Evolutionary conservation across 2,888 invertebrate species (phyloP).

Genomic region (Hesperia comma): DNA sequence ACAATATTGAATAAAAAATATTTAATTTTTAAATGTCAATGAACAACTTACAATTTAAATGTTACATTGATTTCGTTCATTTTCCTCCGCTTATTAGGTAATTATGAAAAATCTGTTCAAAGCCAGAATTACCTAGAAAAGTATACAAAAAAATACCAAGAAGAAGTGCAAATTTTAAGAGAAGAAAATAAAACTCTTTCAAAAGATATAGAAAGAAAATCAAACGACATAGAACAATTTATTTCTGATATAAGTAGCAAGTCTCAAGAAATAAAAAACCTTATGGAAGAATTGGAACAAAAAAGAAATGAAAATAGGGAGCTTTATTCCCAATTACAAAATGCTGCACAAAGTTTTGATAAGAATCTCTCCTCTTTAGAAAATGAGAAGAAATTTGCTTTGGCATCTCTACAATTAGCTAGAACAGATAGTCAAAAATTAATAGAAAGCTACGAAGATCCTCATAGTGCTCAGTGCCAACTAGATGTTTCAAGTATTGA

Average conservation of each 20-base stretch:
- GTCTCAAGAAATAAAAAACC: slow-evolving; percentile 59
- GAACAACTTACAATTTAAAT: too few relatives aligned
- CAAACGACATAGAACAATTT: slow-evolving; percentile 59
- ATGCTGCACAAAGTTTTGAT: slow-evolving; percentile 53
- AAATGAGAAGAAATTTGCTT: slow-evolving; percentile 57
- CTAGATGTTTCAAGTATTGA: slow-evolving; percentile 15
- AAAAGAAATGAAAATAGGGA: slow-evolving; percentile 55
- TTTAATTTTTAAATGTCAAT: too few relatives aligned
- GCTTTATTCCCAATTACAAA: slow-evolving; percentile 53
- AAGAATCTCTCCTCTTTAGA: slow-evolving; percentile 52
- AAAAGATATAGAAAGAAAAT: slow-evolving; percentile 57
- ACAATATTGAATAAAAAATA: too few relatives aligned
- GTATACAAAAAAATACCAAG: slow-evolving; percentile 54
- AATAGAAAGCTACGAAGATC: slow-evolving; percentile 44
- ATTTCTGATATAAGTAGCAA: slow-evolving; percentile 56
- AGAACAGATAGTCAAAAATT: slow-evolving; percentile 66
- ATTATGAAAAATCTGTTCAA: slow-evolving; percentile 60
- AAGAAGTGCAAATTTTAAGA: slow-evolving; percentile 53
- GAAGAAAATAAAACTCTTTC: slow-evolving; percentile 55
- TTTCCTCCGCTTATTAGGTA: slow-evolving; percentile 51
- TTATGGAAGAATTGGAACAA: slow-evolving; percentile 57
- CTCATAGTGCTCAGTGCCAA: background rate
- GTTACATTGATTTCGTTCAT: background rate
- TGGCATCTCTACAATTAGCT: slow-evolving; percentile 57
- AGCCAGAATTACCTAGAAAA: slow-evolving; percentile 64